Conservation (phyloP, 2,797 vertebrate genomes). For the Dallia pectoralis region DNA sequence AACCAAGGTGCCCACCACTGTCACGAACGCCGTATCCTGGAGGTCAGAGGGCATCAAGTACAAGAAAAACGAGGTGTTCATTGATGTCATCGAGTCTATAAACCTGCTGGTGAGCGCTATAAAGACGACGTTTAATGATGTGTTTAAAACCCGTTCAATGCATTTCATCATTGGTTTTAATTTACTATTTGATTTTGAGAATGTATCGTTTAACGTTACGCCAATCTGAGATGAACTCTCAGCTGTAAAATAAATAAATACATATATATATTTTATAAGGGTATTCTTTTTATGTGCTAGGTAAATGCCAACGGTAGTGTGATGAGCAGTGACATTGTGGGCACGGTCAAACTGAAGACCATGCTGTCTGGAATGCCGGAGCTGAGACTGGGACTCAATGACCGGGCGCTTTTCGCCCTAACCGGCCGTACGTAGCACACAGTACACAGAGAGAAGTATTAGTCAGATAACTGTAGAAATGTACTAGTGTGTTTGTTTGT, state of each 20-base stretch:
- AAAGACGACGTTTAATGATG: background rate
- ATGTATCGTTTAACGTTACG: too few relatives aligned
- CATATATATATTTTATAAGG: background rate
- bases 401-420: slow-evolving; percentile 88
- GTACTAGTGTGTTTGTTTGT: background rate
- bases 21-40: slow-evolving; percentile 95
- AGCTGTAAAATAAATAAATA: too few relatives aligned
- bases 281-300: slow-evolving; percentile 54
- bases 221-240: too few relatives aligned
- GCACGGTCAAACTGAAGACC: slow-evolving; percentile 90
- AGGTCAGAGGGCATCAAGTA: slow-evolving; percentile 91
- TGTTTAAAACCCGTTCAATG: background rate
- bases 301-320: slow-evolving; percentile 89
- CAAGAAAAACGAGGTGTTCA: slow-evolving; percentile 96
- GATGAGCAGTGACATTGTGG: slow-evolving; percentile 92
- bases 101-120: slow-evolving; percentile 84
- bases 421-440: slow-evolving; percentile 80
- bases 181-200: too few relatives aligned
- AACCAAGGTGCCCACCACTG: slow-evolving; percentile 85
- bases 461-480: background rate
- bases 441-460: too few relatives aligned
- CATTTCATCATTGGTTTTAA: too few relatives aligned
- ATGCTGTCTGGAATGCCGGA: slow-evolving; percentile 95
- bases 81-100: slow-evolving; percentile 92
- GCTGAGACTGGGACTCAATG: slow-evolving; percentile 89